phyloP scores from a whole-genome alignment of 2,888 invertebrate species.

The Stratiomys singularior region DNA sequence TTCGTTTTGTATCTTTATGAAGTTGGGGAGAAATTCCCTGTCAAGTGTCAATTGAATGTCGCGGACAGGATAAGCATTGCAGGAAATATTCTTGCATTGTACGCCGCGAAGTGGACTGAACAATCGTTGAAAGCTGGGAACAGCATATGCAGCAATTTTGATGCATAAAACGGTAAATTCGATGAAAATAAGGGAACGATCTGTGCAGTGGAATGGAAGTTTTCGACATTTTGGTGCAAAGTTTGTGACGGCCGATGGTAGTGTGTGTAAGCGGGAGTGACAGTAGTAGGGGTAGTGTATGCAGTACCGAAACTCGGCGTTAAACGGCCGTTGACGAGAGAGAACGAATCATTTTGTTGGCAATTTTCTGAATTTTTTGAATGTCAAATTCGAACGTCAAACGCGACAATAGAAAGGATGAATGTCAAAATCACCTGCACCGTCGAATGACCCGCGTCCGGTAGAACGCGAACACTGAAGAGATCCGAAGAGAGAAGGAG shows the following conservation, averaged over 20 bases:
- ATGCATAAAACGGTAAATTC: slow-evolving; percentile 42
- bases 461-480: background rate
- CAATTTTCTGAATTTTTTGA: slow-evolving; percentile 6
- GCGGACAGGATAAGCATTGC: background rate
- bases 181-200: slow-evolving; percentile 11
- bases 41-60: slow-evolving; percentile 15
- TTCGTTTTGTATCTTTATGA: background rate
- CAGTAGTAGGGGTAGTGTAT: background rate
- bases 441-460: background rate
- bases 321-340: background rate
- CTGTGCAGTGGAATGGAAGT: slow-evolving; percentile 23
- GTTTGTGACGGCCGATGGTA: background rate
- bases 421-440: slow-evolving; percentile 36
- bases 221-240: slow-evolving; percentile 36
- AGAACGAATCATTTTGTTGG: background rate
- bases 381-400: background rate
- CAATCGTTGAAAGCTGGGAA: background rate
- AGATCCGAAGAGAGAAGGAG: too few species aligned
- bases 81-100: background rate
- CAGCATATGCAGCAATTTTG: too few species aligned
- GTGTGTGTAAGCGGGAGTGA: background rate
- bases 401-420: background rate
- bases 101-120: background rate
- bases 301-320: background rate
- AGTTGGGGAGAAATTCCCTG: background rate